These are phyloP conservation scores for Mimachlamys varia DNA, from an alignment of 2,888 invertebrate species.

Conservation along the genomic window DNA sequence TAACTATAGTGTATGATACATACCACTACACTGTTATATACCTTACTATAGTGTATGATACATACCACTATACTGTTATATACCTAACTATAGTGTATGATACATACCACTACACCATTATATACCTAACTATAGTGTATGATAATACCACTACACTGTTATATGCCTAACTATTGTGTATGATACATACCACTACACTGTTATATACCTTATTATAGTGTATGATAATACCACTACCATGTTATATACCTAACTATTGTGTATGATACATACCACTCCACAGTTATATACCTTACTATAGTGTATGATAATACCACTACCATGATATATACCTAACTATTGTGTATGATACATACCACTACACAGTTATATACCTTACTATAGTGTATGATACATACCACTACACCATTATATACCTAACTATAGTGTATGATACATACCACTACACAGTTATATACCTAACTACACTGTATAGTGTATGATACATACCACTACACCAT, in stretches of 20 bases:
- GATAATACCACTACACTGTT: not conserved
- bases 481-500: not conserved
- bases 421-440: not conserved
- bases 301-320: not conserved
- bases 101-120: not conserved
- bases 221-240: not conserved
- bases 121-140: not conserved
- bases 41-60: not conserved
- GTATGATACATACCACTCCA: not conserved
- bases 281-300: not conserved
- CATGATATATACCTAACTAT: not conserved
- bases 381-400: not conserved
- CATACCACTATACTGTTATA: constrained; percentile 6
- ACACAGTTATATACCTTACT: not conserved
- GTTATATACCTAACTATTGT: not conserved
- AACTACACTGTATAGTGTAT: not conserved
- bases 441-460: not conserved
- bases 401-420: not conserved
- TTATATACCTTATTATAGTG: not conserved
- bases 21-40: not conserved
- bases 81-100: not conserved
- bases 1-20: not conserved
- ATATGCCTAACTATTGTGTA: not conserved
- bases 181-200: not conserved
- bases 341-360: not conserved